A percentile compares a stretch with the other conserved stretches of the same genome.
phyloP scores from a whole-genome alignment of 2,888 invertebrate genomes.

The Agrochola lychnidis region DNA sequence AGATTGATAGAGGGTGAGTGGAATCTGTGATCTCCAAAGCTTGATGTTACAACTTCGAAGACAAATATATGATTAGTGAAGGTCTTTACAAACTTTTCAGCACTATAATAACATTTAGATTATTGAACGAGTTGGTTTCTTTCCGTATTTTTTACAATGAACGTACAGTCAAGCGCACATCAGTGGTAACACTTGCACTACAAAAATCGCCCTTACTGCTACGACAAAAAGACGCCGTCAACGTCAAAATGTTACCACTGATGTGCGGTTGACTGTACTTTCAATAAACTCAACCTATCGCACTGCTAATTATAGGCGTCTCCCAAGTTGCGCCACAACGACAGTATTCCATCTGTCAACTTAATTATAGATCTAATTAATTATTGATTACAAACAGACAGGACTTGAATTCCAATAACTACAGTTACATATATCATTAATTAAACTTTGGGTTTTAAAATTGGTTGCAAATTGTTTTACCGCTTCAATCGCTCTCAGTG shows the following conservation, averaged over 20 bases:
- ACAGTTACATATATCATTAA: not conserved
- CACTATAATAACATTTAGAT: not conserved
- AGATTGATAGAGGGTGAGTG: not conserved
- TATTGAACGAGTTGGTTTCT: not conserved
- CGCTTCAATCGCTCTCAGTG: constrained; percentile 51
- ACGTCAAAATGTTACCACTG: too few species aligned
- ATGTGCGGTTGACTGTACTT: too few species aligned
- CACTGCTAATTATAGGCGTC: not conserved
- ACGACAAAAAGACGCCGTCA: too few species aligned
- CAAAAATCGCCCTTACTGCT: too few species aligned
- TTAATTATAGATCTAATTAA: not conserved
- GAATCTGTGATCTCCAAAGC: not conserved
- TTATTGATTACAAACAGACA: not conserved
- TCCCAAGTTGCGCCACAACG: not conserved
- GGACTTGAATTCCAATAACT: not conserved
- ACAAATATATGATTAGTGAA: not conserved
- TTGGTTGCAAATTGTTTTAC: not conserved
- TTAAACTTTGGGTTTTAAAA: not conserved
- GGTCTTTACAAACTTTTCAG: not conserved
- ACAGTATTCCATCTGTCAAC: not conserved
- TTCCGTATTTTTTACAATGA: not conserved
- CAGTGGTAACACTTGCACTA: too few species aligned
- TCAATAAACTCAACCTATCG: not conserved
- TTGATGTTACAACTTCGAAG: not conserved
- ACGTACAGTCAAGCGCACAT: too few species aligned